A percentile compares a stretch with the other conserved stretches of the same genome.
phyloP scores from a whole-genome alignment of 2,888 invertebrate genomes.

The Ypsolopha sequella region DNA sequence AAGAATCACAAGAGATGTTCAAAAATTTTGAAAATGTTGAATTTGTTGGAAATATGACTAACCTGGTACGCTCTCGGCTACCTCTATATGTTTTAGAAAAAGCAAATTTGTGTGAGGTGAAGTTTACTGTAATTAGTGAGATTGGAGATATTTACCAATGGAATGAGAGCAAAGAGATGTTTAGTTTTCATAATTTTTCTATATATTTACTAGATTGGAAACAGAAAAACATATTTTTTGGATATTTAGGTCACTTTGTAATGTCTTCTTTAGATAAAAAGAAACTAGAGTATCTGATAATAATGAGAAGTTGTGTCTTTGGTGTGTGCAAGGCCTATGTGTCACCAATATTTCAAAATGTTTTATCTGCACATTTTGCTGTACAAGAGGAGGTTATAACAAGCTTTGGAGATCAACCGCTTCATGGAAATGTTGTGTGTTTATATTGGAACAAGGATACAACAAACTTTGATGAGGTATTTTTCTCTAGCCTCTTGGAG shows the following conservation, averaged over 20 bases:
- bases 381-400: conserved; percentile 16
- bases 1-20: conserved; percentile 32
- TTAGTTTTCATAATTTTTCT: conserved; percentile 21
- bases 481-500: conserved; percentile 29
- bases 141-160: conserved; percentile 12
- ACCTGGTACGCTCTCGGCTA: conserved; percentile 28
- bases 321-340: conserved; percentile 19
- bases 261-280: conserved; percentile 18
- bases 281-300: conserved; percentile 30
- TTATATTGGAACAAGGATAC: conserved; percentile 37
- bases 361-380: conserved; percentile 29
- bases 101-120: conserved; percentile 25
- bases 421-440: conserved; percentile 26
- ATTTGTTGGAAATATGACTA: conserved; percentile 33
- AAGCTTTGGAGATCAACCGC: conserved; percentile 3
- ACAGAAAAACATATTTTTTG: conserved; percentile 10
- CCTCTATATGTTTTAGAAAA: conserved; percentile 24
- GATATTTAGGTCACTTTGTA: conserved; percentile 14
- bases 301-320: conserved; percentile 16
- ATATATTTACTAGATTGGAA: conserved; percentile 27
- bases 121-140: conserved; percentile 26
- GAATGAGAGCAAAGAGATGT: conserved; percentile 10
- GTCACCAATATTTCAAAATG: conserved; percentile 26
- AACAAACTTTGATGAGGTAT: conserved; percentile 31
- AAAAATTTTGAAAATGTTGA: conserved; percentile 36